Evolutionary conservation across 2,797 vertebrate genomes (phyloP).

Genomic region (Malurus leucopterus): DNA sequence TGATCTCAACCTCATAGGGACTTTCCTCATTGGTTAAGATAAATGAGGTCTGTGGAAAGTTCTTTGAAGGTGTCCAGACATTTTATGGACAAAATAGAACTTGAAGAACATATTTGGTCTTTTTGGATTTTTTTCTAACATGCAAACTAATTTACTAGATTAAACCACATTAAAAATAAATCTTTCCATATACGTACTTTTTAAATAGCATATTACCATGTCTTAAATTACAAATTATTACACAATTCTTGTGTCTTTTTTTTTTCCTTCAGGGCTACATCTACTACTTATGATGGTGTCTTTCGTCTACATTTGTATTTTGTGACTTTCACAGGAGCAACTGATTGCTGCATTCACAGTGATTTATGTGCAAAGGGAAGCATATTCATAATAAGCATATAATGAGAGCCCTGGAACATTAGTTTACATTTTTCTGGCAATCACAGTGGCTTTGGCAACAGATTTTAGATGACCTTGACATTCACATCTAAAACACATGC

Average conservation of each 20-base stretch:
- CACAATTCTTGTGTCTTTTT: background rate
- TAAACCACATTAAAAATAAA: background rate
- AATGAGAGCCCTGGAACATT: conserved; percentile 10
- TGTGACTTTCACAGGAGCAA: background rate
- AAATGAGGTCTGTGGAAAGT: background rate
- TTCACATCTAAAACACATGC: conserved; percentile 9
- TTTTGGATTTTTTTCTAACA: background rate
- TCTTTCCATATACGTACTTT: background rate
- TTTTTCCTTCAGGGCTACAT: background rate
- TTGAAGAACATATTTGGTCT: background rate
- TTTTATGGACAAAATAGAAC: background rate
- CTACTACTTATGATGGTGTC: background rate
- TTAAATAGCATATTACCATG: background rate
- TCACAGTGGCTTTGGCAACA: conserved; percentile 28
- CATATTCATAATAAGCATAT: conserved; percentile 4
- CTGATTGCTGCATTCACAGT: background rate
- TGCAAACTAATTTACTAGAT: background rate
- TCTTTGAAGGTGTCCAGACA: background rate
- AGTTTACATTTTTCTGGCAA: conserved; percentile 33
- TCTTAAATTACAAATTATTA: background rate
- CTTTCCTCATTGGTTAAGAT: background rate
- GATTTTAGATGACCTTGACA: conserved; percentile 41
- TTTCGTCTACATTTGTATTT: background rate
- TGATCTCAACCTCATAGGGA: background rate
- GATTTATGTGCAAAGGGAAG: conserved; percentile 12